Evolutionary conservation across 30 jellyfish, hydroid and myxozoan genomes (phyloP).

Genomic region (Cassiopea xamachana): DNA sequence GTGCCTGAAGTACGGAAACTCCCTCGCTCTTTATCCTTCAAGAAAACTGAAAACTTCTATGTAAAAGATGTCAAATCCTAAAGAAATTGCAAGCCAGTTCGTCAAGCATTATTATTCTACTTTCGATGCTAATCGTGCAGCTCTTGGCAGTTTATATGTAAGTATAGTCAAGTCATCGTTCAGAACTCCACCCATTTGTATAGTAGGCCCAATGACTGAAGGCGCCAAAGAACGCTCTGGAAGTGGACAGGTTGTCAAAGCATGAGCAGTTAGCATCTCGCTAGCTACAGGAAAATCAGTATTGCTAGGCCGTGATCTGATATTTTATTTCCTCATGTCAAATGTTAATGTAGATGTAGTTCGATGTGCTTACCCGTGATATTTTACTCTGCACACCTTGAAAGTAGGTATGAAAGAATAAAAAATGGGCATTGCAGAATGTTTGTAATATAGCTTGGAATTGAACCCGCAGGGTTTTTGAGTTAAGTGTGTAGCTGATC

Average conservation of each 20-base stretch:
- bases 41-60: not conserved
- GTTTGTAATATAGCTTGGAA: no score
- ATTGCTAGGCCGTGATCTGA: no score
- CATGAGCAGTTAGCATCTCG: not conserved
- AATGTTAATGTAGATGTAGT: no score
- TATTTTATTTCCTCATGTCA: no score
- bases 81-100: conserved; percentile 46
- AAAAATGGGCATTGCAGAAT: no score
- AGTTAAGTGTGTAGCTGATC: no score
- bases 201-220: not conserved
- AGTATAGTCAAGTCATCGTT: conserved; percentile 3
- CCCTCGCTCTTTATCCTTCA: not conserved
- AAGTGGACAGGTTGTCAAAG: not conserved
- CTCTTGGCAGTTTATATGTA: conserved; percentile 63
- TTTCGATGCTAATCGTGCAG: conserved; percentile 69
- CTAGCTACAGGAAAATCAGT: no score
- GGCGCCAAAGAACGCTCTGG: not conserved
- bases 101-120: conserved; percentile 66
- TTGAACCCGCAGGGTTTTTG: no score
- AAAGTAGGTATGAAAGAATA: no score
- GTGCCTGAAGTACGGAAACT: no score
- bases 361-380: no score
- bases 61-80: conserved; percentile 21
- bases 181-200: not conserved
- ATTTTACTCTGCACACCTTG: no score